Evolutionary conservation across 2,888 invertebrate species (phyloP).

Genomic region (Colostygia pectinataria): DNA sequence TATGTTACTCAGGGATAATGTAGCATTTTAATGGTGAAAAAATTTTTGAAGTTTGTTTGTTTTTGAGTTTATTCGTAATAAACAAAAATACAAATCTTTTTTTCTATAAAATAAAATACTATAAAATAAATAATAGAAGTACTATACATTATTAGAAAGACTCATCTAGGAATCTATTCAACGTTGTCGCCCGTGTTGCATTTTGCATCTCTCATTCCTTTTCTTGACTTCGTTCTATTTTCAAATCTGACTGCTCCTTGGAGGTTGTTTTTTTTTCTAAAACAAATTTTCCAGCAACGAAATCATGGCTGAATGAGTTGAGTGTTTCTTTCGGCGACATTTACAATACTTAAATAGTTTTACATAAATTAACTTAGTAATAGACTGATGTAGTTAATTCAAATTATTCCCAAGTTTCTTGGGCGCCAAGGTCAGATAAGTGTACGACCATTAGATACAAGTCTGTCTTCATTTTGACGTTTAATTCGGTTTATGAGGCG

Average conservation of each 20-base stretch:
- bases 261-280: conserved; percentile 1
- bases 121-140: too few species aligned
- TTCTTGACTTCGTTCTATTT: conserved; percentile 30
- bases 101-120: too few species aligned
- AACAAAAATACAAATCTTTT: too few species aligned
- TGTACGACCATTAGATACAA: conserved; percentile 38
- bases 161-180: conserved; percentile 5
- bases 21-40: too few species aligned
- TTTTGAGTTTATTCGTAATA: too few species aligned
- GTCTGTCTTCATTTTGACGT: conserved; percentile 56
- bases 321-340: conserved; percentile 19
- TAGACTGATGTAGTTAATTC: conserved; percentile 36
- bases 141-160: not conserved
- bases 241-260: conserved; percentile 32
- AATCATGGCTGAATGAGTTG: not conserved
- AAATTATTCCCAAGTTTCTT: conserved; percentile 43
- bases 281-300: not conserved
- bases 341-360: conserved; percentile 21
- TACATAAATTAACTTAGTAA: conserved; percentile 28
- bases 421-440: conserved; percentile 58
- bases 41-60: too few species aligned
- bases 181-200: conserved; percentile 1
- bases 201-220: conserved; percentile 24
- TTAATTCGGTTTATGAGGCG: conserved; percentile 66
- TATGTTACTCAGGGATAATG: too few species aligned